phyloP scores from a whole-genome alignment of 2,797 vertebrate genomes.

The Peromyscus eremicus region DNA sequence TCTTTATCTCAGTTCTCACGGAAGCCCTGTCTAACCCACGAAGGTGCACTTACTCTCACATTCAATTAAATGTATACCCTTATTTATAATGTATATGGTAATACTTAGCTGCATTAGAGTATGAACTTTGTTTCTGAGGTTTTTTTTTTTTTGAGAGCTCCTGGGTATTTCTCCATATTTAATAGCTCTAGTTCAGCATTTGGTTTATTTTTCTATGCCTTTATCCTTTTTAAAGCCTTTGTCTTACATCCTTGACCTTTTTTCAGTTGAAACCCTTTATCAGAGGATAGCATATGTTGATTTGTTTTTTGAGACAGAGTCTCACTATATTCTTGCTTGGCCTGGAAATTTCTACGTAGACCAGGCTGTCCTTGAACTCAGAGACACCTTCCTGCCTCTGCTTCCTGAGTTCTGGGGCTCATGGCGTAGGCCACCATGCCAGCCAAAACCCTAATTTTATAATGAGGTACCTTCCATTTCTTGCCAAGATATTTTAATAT shows the following conservation, averaged over 20 bases:
- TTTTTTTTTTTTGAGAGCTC: slow-evolving; percentile 13
- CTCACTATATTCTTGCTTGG: neutral
- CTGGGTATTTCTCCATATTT: neutral
- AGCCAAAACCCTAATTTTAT: neutral
- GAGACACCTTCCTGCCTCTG: neutral
- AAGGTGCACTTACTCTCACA: neutral
- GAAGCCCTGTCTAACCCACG: neutral
- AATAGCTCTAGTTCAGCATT: neutral
- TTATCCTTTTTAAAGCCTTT: neutral
- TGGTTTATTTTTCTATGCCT: neutral
- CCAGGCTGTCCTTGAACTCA: neutral
- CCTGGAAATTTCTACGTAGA: neutral
- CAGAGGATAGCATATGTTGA: neutral
- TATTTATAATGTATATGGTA: slow-evolving; percentile 9
- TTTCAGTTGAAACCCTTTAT: slow-evolving; percentile 28
- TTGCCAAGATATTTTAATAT: neutral
- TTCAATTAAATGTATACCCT: neutral
- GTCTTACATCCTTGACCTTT: neutral
- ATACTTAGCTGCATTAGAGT: neutral
- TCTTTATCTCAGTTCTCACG: neutral
- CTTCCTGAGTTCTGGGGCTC: neutral
- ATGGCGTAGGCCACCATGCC: neutral
- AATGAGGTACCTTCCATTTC: neutral
- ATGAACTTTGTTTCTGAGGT: neutral
- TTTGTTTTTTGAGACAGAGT: neutral